These are phyloP conservation scores for Alitta virens DNA, from an alignment of 2,888 invertebrate genomes.

Conservation along the genomic window DNA sequence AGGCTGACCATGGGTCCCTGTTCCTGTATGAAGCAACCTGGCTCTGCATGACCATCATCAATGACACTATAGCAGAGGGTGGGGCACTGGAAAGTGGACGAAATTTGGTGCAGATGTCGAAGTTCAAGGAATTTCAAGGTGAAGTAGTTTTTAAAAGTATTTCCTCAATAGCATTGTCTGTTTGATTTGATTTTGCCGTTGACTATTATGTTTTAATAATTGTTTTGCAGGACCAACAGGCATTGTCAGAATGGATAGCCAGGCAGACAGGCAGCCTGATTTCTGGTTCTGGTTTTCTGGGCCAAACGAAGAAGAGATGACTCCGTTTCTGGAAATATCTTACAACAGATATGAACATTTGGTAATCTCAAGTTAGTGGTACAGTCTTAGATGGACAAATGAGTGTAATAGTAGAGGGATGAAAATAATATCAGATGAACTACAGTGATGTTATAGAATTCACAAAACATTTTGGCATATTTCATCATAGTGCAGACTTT, in stretches of 20 bases:
- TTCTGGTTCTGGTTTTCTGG: slow-evolving; percentile 14
- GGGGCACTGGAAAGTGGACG: slow-evolving; percentile 34
- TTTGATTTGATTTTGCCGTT: no score
- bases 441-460: no score
- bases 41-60: slow-evolving; percentile 35
- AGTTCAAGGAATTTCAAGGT: slow-evolving; percentile 4
- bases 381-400: no score
- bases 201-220: background rate
- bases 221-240: background rate
- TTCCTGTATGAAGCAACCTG: slow-evolving; percentile 40
- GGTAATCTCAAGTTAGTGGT: no score
- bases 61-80: slow-evolving; percentile 34
- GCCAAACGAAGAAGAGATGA: background rate
- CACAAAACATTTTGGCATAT: no score
- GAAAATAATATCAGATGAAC: no score
- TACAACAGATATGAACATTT: no score
- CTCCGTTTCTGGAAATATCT: background rate
- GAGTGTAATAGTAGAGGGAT: no score
- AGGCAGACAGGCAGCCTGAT: slow-evolving; percentile 10
- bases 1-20: slow-evolving; percentile 19
- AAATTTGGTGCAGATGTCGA: slow-evolving; percentile 31
- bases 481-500: no score
- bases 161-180: no score
- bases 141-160: no score
- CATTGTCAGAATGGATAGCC: background rate